Conservation (phyloP, 2,113 vertebrate genomes). For the Perca fluviatilis region DNA sequence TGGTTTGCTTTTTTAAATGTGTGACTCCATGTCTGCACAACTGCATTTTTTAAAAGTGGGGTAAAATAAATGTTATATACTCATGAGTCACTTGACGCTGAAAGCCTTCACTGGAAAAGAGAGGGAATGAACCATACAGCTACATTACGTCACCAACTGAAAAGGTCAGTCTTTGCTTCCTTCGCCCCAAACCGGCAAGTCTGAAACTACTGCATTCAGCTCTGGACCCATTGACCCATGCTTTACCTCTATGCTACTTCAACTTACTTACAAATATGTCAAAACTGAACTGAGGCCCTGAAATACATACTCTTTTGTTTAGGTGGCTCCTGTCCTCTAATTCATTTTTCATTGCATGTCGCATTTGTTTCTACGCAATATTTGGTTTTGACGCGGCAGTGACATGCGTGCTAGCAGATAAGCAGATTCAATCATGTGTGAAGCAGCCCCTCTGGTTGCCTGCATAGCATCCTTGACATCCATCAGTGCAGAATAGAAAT, state of each 20-base stretch:
- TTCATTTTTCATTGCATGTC: constrained; percentile 21
- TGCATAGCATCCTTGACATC: constrained; percentile 44
- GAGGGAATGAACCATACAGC: not conserved
- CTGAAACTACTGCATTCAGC: constrained; percentile 2
- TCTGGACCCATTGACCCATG: not conserved
- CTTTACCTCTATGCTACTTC: not conserved
- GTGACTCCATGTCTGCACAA: constrained; percentile 2
- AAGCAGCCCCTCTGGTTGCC: constrained; percentile 38
- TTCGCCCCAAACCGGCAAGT: not conserved
- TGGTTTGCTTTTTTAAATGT: constrained; percentile 5
- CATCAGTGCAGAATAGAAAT: constrained; percentile 59
- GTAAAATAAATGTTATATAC: constrained; percentile 40
- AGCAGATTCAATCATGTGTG: constrained; percentile 44
- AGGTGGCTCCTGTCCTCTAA: not conserved
- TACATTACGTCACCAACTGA: not conserved
- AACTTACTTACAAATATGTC: not conserved
- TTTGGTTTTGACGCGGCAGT: constrained; percentile 12
- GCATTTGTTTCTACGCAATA: constrained; percentile 26
- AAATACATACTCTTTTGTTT: not conserved
- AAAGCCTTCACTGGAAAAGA: not conserved
- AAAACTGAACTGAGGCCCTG: not conserved
- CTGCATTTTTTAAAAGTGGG: constrained; percentile 36
- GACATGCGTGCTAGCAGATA: constrained; percentile 30
- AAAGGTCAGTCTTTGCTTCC: constrained; percentile 46
- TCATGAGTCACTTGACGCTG: constrained; percentile 32